Evolutionary conservation across 2,888 invertebrate species (phyloP).

Genomic region (Abrostola tripartita): DNA sequence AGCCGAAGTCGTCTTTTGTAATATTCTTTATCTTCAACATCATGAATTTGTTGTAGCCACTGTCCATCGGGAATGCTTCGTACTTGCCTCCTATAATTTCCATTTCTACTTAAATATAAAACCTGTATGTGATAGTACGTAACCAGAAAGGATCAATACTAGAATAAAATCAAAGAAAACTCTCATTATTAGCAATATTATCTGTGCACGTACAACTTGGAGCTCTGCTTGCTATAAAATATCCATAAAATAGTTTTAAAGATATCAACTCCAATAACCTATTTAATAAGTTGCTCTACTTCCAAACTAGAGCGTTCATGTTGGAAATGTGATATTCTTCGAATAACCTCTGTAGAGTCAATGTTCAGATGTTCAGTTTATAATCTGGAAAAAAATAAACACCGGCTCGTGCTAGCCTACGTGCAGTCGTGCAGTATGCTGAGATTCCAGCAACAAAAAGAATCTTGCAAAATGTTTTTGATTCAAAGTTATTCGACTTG

Average conservation of each 20-base stretch:
- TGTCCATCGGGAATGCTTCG: constrained; percentile 95
- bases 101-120: constrained; percentile 89
- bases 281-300: constrained; percentile 47
- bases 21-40: constrained; percentile 96
- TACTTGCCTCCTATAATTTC: constrained; percentile 95
- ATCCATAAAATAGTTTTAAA: constrained; percentile 27
- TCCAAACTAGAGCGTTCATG: constrained; percentile 33
- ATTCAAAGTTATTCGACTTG: constrained; percentile 56
- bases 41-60: constrained; percentile 97
- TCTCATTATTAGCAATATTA: background rate
- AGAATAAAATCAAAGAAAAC: background rate
- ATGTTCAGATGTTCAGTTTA: constrained; percentile 22
- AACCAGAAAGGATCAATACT: constrained; percentile 11
- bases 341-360: constrained; percentile 29
- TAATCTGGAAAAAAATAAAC: constrained; percentile 26
- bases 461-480: constrained; percentile 40
- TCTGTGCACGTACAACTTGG: constrained; percentile 8
- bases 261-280: constrained; percentile 39
- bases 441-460: constrained; percentile 39
- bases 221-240: constrained; percentile 25
- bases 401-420: constrained; percentile 9
- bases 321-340: constrained; percentile 31
- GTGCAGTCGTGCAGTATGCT: constrained; percentile 8
- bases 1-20: constrained; percentile 94
- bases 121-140: constrained; percentile 65